A percentile compares a stretch with the other conserved stretches of the same genome.
Evolutionary conservation across 2,888 invertebrate genomes (phyloP).

Genomic region (Acleris sparsana): DNA sequence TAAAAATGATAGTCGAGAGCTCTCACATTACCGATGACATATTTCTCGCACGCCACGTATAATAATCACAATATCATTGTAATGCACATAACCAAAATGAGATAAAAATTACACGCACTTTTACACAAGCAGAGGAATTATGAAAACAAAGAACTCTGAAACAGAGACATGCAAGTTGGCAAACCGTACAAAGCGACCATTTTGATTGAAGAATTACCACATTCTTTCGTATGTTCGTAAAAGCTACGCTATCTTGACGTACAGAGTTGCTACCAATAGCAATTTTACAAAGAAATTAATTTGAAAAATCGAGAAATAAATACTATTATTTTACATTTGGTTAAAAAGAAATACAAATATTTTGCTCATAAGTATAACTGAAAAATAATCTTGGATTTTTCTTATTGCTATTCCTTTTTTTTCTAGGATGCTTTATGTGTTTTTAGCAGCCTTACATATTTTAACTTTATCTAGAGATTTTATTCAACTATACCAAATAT

Average conservation of each 20-base stretch:
- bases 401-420: too few species aligned
- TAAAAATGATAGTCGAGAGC: constrained; percentile 72
- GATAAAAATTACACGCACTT: constrained; percentile 51
- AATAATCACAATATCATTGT: constrained; percentile 51
- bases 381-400: too few species aligned
- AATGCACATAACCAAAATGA: constrained; percentile 51
- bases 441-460: too few species aligned
- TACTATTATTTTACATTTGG: neutral
- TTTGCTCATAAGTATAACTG: neutral
- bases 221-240: constrained; percentile 83
- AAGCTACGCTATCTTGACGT: constrained; percentile 62
- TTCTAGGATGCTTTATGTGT: too few species aligned
- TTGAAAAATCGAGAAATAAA: neutral
- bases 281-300: constrained; percentile 17
- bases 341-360: neutral
- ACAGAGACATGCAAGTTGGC: constrained; percentile 84
- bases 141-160: constrained; percentile 81
- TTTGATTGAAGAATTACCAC: constrained; percentile 89
- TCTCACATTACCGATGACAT: constrained; percentile 84
- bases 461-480: too few species aligned
- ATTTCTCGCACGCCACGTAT: constrained; percentile 66
- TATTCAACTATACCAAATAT: too few species aligned
- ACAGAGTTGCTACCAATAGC: constrained; percentile 37
- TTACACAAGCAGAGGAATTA: constrained; percentile 59
- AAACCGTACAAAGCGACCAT: constrained; percentile 88